Base-by-base conservation (phyloP, 2,113 vertebrate species). In the Pitta sordida region DNA sequence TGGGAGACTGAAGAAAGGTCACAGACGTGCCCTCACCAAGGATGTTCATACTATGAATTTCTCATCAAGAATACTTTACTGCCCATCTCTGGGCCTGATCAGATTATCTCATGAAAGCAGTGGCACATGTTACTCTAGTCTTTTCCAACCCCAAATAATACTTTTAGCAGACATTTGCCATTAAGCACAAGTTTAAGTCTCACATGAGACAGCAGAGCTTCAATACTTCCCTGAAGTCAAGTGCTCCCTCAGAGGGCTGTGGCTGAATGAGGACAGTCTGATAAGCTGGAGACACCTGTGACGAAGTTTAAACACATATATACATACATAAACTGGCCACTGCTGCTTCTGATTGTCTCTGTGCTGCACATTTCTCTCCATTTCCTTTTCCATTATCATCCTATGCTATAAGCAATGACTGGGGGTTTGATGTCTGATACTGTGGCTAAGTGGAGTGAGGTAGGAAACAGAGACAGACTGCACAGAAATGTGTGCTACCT, bases 391-490 rank as follows among this genome's bases (percentile, higher is more conserved):
- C 56, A 53, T 80, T 88, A 51, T 43, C 49, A 29, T 44, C 18
- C 32, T 83, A 30, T 83, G 41, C 52, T 65, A 26, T 48, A 86
- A 89, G 46, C 1, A 18, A 37, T 26, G 59, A 21, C 7, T 39
- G 24, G 10, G 36, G 24, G 26, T 73, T 86, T 78, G 34, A 63
- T 69, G 24, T 32, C 39, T 83, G 43, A 78, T 34, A 48, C 2
- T 5, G 43, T 2, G 1, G 21, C 67, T 29, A 62, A 52, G 27
- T 6, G 5, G 58, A 65, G 39, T 3, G 1, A 87, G 14, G 34
- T 11, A 19, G 59, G 68, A 86, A 84, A 44, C 0, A 0, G 49
- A 89, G 75, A 34, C 53, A 83, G 26, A 1, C 0, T 0, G 2
- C 3, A 0, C 5, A 7, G 70, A 83, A 88, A 75, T 44, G 62